Percentiles rank a stretch among this genome's conserved stretches.
These are phyloP conservation scores for Anomalospiza imberbis DNA, from an alignment of 2,797 vertebrate genomes.

Conservation along the genomic window DNA sequence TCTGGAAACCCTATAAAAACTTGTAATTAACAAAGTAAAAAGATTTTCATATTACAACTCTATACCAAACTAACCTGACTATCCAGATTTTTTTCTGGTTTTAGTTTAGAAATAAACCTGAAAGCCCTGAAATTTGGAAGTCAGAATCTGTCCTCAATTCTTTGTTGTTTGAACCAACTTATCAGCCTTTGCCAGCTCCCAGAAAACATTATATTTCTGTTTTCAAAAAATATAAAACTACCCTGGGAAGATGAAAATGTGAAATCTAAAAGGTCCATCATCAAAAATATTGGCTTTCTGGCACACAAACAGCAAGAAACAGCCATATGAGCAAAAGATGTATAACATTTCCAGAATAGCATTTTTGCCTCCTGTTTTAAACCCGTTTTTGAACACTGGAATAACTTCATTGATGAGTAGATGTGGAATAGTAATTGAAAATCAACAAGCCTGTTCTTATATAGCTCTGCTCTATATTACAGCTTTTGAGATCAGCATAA, in stretches of 20 bases:
- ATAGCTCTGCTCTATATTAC: not conserved
- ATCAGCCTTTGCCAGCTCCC: not conserved
- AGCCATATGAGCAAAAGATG: not conserved
- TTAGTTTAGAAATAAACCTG: not conserved
- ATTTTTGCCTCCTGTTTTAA: not conserved
- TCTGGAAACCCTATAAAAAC: not conserved
- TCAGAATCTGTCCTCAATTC: not conserved
- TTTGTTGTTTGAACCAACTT: not conserved
- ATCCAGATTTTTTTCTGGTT: not conserved
- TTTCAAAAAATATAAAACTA: not conserved
- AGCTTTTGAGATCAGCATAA: not conserved
- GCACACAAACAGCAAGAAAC: not conserved
- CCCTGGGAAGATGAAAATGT: not conserved
- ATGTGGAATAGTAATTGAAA: not conserved
- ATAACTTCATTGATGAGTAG: not conserved
- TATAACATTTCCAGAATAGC: not conserved
- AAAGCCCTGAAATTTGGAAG: not conserved
- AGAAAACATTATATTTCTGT: not conserved
- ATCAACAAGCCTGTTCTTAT: not conserved
- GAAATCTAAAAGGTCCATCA: not conserved
- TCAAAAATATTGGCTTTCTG: conserved; percentile 5
- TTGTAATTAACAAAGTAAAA: not conserved
- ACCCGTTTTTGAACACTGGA: not conserved
- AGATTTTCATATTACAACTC: not conserved
- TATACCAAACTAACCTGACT: not conserved